phyloP scores from a whole-genome alignment of 1,140 invertebrate species.

The Zaprionus ghesquierei region DNA sequence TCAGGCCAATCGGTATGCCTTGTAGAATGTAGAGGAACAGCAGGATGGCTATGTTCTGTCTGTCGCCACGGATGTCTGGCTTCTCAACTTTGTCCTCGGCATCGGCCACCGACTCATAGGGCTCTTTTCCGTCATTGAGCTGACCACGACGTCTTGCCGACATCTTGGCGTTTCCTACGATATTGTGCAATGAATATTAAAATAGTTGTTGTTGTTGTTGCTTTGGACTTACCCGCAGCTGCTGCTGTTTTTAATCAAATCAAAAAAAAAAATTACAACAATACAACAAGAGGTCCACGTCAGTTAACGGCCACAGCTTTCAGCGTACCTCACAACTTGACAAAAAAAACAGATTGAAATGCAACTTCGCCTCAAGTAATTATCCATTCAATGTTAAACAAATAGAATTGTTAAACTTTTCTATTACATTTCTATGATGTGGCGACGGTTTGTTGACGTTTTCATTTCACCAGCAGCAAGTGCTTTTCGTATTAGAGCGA shows the following conservation, averaged over 20 bases:
- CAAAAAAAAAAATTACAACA: constrained; percentile 13
- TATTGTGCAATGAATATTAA: not conserved
- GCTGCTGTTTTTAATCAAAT: constrained; percentile 18
- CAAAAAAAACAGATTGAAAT: not conserved
- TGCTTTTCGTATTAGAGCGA: constrained; percentile 17
- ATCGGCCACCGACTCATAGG: constrained; percentile 3
- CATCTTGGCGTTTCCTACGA: constrained; percentile 32
- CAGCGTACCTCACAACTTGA: not conserved
- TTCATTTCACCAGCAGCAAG: constrained; percentile 22
- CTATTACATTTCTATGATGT: constrained; percentile 28
- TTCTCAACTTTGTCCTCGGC: constrained; percentile 37
- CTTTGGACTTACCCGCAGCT: constrained; percentile 12
- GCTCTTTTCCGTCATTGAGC: not conserved
- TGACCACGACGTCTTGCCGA: constrained; percentile 36
- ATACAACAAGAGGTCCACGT: constrained; percentile 35
- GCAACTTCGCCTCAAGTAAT: not conserved
- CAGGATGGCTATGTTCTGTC: constrained; percentile 91
- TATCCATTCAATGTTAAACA: not conserved
- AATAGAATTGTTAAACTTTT: not conserved
- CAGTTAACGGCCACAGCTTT: constrained; percentile 21
- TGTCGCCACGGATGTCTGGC: constrained; percentile 87
- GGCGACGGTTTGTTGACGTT: constrained; percentile 41
- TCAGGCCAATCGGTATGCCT: constrained; percentile 97
- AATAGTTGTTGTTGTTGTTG: not conserved
- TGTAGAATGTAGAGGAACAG: constrained; percentile 97